Base-by-base conservation (phyloP, 53 echinoderm and acorn worm species). In the Glandiceps talaboti region DNA sequence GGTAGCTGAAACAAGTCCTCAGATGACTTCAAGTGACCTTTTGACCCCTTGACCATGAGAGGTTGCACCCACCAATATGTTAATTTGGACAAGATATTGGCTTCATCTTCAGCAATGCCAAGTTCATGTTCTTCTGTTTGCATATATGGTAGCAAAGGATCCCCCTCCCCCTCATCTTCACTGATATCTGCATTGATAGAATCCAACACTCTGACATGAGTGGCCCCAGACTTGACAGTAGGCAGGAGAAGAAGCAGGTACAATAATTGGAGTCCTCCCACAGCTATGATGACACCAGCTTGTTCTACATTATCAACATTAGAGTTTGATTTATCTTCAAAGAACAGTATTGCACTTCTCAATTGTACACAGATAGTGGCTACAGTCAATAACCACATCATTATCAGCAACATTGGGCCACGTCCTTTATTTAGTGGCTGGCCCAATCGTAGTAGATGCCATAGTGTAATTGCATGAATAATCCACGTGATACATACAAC, bases 1-100 rank as follows among this genome's bases (percentile, higher is more conserved):
- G 99, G 99, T 30, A 99, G 79, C 73, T 89, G 82, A 89, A 99
- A 99, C 72, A 99, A 91, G 86, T 99, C 99, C 1, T 33, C 80
- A 0, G 93, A 64, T 28, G 76, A 82, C 14, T 30, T 77, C 26
- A 99, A 89, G n/a, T 91, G 80, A 25, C 99, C 99, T 77, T 79
- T 82, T 1, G 99, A 94, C 30, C 99, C 99, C 75, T 94, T 87
- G 20, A 33, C 74, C 99, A 99, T 99, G 77, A 99, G 74, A 0
- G 93, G 89, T 80, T 89, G 83, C 33, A 94, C 86, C 99, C 99
- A 99, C 87, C 83, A 94, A 30, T 93, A 84, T 14, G 88, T 76
- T 1, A 89, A 73, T 75, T 83, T 91, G 27, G 99, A 99, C 0
- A 94, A 79, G 32, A 89, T 28, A 75, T 81, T 91, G 26, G 89